Evolutionary conservation across 1,140 invertebrate genomes (phyloP), one percentile per base, ranked within the genome.

Genomic region (Babylonia areolata): DNA sequence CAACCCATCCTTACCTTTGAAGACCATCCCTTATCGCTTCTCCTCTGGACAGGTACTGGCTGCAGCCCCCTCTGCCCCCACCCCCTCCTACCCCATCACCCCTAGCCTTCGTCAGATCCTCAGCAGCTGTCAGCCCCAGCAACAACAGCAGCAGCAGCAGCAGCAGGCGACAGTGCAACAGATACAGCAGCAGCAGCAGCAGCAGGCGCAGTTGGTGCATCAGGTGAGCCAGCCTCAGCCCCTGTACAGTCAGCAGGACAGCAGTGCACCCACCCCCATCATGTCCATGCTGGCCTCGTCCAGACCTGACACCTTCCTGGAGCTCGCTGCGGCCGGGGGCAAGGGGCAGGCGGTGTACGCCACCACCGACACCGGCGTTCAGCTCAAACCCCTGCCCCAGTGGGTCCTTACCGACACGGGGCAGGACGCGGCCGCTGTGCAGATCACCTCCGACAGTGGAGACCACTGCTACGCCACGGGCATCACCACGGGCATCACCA

Each of bases 101-200:
- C 82, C 71, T 33, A 85, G 17, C 28, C 73, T 78, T 3, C 77
- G 42, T 20, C 73, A 78, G 46, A 85, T 78, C 37, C 73, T 77
- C 87, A 90, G 51, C 87, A 84, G 39, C 89, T 86, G n/a, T 86
- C 86, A 42, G 69, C 75, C 28, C 85, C 86, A 87, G n/a, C 81
- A 88, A 35, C n/a, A n/a, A n/a, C 88, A 84, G 23, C 87, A 84
- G 23, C 87, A 88, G 64, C 77, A 81, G 42, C 82, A 73, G 51
- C 84, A 75, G 37, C 86, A 85, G 46, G 82, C 71, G 35, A 78
- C 81, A 12, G 39, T 78, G 23, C 73, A 58, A 71, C 78, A 84
- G 54, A 37, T 42, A 35, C 84, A 75, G n/a, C 86, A 85, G 46
- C 84, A 75, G 33, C 86, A 85, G 46, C 87, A 82, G 20, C 80